Percentiles rank a stretch among this genome's conserved stretches.
Evolutionary conservation across 2,888 invertebrate genomes (phyloP).

Genomic region (Creontiades dilutus): DNA sequence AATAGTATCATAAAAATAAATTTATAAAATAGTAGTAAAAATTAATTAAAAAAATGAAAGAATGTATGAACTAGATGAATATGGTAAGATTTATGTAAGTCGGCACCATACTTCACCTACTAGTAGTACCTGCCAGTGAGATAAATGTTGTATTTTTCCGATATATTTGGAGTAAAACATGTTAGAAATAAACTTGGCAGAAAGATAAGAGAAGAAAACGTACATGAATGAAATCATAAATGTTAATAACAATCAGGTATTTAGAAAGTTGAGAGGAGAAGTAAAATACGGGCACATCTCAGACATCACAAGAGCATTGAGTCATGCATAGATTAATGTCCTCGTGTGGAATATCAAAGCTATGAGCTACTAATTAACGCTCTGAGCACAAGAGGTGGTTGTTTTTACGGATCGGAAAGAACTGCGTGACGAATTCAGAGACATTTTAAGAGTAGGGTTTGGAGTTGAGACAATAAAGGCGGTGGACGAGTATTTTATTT

Average conservation of each 20-base stretch:
- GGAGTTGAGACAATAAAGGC: no score
- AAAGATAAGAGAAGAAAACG: background rate
- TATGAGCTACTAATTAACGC: background rate
- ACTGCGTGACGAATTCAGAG: background rate
- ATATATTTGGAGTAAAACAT: background rate
- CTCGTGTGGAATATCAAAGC: background rate
- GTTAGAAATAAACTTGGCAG: background rate
- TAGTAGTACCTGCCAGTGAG: no score
- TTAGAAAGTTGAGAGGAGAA: no score
- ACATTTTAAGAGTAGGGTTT: no score
- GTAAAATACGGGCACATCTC: background rate
- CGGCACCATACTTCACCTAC: no score
- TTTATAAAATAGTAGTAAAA: no score
- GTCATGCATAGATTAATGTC: background rate
- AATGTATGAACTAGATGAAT: no score
- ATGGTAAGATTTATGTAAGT: no score
- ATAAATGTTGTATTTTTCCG: no score
- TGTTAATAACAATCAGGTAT: background rate
- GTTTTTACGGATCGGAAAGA: background rate
- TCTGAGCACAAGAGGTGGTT: background rate
- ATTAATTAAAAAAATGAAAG: no score
- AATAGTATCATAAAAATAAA: no score
- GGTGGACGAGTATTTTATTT: no score
- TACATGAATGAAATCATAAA: background rate
- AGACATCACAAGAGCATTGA: conserved; percentile 14